Conservation (phyloP, 2,888 invertebrate genomes). For the Torymus aiolomorphi region DNA sequence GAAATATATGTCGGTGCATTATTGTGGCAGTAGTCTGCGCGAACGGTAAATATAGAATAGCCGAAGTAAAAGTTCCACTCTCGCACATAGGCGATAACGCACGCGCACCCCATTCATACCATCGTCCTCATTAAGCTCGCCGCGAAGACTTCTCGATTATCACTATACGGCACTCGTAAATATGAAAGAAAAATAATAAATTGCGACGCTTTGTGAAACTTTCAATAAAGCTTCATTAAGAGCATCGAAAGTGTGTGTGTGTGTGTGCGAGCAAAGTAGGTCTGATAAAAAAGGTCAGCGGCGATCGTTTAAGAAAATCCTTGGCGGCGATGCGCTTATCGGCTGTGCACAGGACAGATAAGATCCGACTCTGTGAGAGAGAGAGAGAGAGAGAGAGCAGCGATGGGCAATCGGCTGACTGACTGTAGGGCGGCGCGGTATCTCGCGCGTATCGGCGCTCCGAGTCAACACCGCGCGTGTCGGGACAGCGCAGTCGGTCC, state of each 20-base stretch:
- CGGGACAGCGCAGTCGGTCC: conserved; percentile 17
- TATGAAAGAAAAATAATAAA: too few species aligned
- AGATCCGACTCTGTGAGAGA: conserved; percentile 14
- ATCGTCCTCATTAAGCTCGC: too few species aligned
- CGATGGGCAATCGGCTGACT: conserved; percentile 11
- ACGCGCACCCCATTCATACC: too few species aligned
- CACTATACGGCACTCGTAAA: too few species aligned
- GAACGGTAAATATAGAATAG: too few species aligned
- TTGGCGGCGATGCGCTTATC: conserved; percentile 24
- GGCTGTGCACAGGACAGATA: conserved; percentile 17
- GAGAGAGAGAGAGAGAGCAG: not conserved
- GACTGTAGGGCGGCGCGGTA: not conserved
- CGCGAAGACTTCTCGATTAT: too few species aligned
- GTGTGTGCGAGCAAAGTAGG: not conserved
- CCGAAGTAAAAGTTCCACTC: too few species aligned
- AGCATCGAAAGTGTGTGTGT: conserved; percentile 24
- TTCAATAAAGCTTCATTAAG: conserved; percentile 23
- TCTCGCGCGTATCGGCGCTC: conserved; percentile 28
- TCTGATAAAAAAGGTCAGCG: conserved; percentile 45
- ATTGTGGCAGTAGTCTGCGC: too few species aligned
- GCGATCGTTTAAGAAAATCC: conserved; percentile 18
- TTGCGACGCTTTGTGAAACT: too few species aligned
- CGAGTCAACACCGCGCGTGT: conserved; percentile 19
- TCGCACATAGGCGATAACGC: too few species aligned
- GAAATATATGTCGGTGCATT: too few species aligned